These are phyloP conservation scores for Pseudobourletiella spinata DNA, from an alignment of 1,140 invertebrate species.

Conservation along the genomic window DNA sequence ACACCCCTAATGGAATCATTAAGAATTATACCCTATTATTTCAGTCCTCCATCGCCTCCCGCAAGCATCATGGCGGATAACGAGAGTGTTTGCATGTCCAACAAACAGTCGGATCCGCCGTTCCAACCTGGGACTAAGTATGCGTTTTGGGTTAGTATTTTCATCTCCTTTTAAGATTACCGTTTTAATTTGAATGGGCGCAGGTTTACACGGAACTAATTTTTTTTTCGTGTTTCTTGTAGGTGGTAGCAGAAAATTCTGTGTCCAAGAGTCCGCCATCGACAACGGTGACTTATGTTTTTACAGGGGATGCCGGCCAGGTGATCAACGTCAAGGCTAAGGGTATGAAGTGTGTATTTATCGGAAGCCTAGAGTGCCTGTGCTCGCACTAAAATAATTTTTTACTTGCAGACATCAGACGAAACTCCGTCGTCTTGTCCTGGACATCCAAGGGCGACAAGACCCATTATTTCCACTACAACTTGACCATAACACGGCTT, in stretches of 20 bases:
- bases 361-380: too few species aligned
- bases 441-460: too few species aligned
- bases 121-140: conserved; percentile 56
- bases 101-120: conserved; percentile 46
- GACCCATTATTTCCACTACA: too few species aligned
- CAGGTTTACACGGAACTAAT: too few species aligned
- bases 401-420: too few species aligned
- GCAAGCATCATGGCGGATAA: conserved; percentile 37
- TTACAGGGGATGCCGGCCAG: conserved; percentile 33
- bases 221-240: too few species aligned
- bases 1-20: conserved; percentile 53
- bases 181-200: too few species aligned
- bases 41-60: conserved; percentile 49
- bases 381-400: too few species aligned
- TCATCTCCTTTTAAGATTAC: too few species aligned
- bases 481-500: too few species aligned
- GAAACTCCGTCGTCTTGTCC: too few species aligned
- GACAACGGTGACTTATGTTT: conserved; percentile 8
- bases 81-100: conserved; percentile 32
- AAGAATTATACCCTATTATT: conserved; percentile 53
- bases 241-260: conserved; percentile 59
- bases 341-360: neutral
- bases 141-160: conserved; percentile 58
- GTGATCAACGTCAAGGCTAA: conserved; percentile 35
- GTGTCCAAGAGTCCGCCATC: conserved; percentile 51